phyloP scores from a whole-genome alignment of 2,113 vertebrate species.

The Rissa tridactyla region DNA sequence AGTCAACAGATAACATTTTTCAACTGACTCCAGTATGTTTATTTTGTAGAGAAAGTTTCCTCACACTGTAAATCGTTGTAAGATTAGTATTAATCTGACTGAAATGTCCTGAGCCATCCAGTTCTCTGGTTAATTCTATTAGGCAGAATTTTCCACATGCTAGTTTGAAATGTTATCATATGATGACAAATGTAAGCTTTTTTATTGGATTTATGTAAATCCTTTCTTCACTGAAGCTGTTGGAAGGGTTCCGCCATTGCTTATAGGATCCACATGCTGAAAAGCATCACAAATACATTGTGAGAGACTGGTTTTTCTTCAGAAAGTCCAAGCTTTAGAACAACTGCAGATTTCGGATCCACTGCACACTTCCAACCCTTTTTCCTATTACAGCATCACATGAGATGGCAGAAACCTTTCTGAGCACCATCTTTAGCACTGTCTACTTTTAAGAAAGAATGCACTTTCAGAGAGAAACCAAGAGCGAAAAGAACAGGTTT shows the following conservation, averaged over 20 bases:
- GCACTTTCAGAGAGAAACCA: background rate
- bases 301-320: background rate
- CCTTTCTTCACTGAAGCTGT: slow-evolving; percentile 47
- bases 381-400: background rate
- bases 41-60: slow-evolving; percentile 46
- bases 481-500: background rate
- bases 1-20: slow-evolving; percentile 13
- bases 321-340: background rate
- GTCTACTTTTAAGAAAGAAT: background rate
- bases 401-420: background rate
- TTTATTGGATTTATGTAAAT: slow-evolving; percentile 66
- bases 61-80: slow-evolving; percentile 51
- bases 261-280: background rate
- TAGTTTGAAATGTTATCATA: slow-evolving; percentile 66
- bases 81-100: slow-evolving; percentile 70
- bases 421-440: background rate
- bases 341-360: background rate
- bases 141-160: slow-evolving; percentile 57
- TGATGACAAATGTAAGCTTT: slow-evolving; percentile 66
- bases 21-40: slow-evolving; percentile 22
- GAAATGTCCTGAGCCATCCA: slow-evolving; percentile 58
- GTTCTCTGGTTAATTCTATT: slow-evolving; percentile 68
- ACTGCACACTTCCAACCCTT: background rate
- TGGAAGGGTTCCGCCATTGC: slow-evolving; percentile 14
- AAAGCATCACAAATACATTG: background rate